Evolutionary conservation across 2,888 invertebrate species (phyloP).

Genomic region (Conops quadrifasciatus): DNA sequence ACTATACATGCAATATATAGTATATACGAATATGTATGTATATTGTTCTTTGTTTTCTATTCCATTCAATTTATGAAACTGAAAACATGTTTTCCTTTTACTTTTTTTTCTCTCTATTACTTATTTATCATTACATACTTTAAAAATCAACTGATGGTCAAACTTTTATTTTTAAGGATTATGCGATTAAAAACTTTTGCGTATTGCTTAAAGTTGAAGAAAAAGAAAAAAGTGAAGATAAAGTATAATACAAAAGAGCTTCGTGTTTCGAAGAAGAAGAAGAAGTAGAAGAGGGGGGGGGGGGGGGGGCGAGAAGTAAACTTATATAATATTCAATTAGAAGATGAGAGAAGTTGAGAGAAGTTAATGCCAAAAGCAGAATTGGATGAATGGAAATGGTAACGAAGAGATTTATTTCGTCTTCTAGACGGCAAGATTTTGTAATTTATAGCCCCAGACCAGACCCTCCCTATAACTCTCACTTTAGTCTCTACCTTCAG

Average conservation of each 20-base stretch:
- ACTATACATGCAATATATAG: too few species aligned
- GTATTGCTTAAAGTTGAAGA: neutral
- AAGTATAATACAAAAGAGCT: too few species aligned
- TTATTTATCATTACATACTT: too few species aligned
- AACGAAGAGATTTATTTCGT: neutral
- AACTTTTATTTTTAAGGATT: slow-evolving; percentile 22
- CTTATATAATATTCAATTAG: slow-evolving; percentile 25
- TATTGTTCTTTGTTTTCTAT: too few species aligned
- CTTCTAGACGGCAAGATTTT: slow-evolving; percentile 15
- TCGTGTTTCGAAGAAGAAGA: slow-evolving; percentile 16
- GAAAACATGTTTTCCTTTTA: too few species aligned
- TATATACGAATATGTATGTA: too few species aligned
- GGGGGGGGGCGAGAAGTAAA: neutral
- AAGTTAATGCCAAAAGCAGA: slow-evolving; percentile 23
- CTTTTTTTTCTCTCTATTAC: too few species aligned
- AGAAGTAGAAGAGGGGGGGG: slow-evolving; percentile 5
- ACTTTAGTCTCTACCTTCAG: too few species aligned
- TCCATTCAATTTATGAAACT: too few species aligned
- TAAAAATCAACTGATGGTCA: slow-evolving; percentile 1
- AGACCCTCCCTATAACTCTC: neutral
- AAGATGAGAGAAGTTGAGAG: slow-evolving; percentile 17
- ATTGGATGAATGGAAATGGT: neutral
- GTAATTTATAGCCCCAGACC: slow-evolving; percentile 20
- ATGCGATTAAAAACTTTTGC: slow-evolving; percentile 9
- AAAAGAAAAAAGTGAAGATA: slow-evolving; percentile 35